These are phyloP conservation scores for Drosophila sechellia DNA, from an alignment of 1,140 invertebrate species.

Conservation along the genomic window DNA sequence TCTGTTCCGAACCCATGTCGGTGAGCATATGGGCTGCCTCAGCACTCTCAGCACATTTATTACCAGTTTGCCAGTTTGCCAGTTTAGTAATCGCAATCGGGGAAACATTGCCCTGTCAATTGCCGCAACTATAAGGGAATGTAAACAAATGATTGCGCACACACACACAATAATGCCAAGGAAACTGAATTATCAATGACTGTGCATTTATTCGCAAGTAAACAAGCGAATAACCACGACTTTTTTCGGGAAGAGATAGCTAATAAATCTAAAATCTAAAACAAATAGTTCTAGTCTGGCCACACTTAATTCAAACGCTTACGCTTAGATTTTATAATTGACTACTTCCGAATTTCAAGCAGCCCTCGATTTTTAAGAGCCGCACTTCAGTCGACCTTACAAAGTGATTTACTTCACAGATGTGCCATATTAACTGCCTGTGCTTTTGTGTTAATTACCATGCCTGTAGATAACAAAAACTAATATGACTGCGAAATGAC, in stretches of 20 bases:
- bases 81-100: conserved; percentile 48
- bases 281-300: background rate
- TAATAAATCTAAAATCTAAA: background rate
- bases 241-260: background rate
- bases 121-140: conserved; percentile 42
- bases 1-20: conserved; percentile 11
- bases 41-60: conserved; percentile 52
- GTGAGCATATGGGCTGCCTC: conserved; percentile 20
- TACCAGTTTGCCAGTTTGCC: background rate
- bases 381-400: conserved; percentile 16
- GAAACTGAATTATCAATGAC: conserved; percentile 37
- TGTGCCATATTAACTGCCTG: background rate
- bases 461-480: conserved; percentile 34
- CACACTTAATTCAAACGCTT: too few species aligned
- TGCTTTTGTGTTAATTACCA: conserved; percentile 42
- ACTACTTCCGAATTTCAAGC: conserved; percentile 1
- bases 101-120: conserved; percentile 41
- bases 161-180: conserved; percentile 31
- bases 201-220: conserved; percentile 18
- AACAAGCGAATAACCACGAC: background rate
- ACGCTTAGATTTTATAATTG: background rate
- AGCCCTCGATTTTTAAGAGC: conserved; percentile 13
- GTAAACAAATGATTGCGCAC: conserved; percentile 51
- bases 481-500: conserved; percentile 30
- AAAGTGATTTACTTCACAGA: conserved; percentile 9